phyloP scores from a whole-genome alignment of 1,140 invertebrate species.

The Drosophila varians region DNA sequence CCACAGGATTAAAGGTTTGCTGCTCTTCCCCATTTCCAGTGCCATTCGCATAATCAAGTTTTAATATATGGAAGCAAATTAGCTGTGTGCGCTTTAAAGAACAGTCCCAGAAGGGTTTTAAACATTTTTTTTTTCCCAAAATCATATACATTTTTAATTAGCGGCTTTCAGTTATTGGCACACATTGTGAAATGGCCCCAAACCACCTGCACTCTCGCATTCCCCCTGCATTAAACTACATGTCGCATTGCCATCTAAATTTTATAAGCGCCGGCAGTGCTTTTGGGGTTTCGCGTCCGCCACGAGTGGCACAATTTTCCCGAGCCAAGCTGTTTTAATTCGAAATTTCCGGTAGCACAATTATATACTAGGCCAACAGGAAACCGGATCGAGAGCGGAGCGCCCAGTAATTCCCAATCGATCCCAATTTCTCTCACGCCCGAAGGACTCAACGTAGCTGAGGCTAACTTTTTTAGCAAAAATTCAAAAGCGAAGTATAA shows the following conservation, averaged over 20 bases:
- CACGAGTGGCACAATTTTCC: slow-evolving; percentile 8
- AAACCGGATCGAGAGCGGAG: background rate
- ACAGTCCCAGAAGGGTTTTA: slow-evolving; percentile 62
- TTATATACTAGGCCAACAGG: background rate
- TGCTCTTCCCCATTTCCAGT: slow-evolving; percentile 35
- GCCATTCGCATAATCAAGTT: slow-evolving; percentile 73
- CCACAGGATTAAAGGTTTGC: slow-evolving; percentile 44
- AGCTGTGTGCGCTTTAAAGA: slow-evolving; percentile 63
- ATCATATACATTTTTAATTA: slow-evolving; percentile 78
- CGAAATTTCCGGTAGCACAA: slow-evolving; percentile 22
- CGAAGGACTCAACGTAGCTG: too few relatives aligned
- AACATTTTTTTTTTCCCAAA: slow-evolving; percentile 75
- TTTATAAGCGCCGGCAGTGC: slow-evolving; percentile 14
- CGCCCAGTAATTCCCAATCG: background rate
- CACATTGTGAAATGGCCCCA: slow-evolving; percentile 13
- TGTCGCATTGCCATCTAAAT: background rate
- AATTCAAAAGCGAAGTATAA: too few relatives aligned
- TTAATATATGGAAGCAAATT: slow-evolving; percentile 62
- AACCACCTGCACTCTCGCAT: slow-evolving; percentile 1
- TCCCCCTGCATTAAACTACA: background rate
- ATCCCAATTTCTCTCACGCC: too few relatives aligned
- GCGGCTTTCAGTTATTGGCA: slow-evolving; percentile 58
- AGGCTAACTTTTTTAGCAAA: too few relatives aligned
- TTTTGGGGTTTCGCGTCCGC: too few relatives aligned
- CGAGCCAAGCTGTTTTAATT: slow-evolving; percentile 40